phyloP scores from a whole-genome alignment of 2,113 vertebrate species.

The Hepsetus odoe region DNA sequence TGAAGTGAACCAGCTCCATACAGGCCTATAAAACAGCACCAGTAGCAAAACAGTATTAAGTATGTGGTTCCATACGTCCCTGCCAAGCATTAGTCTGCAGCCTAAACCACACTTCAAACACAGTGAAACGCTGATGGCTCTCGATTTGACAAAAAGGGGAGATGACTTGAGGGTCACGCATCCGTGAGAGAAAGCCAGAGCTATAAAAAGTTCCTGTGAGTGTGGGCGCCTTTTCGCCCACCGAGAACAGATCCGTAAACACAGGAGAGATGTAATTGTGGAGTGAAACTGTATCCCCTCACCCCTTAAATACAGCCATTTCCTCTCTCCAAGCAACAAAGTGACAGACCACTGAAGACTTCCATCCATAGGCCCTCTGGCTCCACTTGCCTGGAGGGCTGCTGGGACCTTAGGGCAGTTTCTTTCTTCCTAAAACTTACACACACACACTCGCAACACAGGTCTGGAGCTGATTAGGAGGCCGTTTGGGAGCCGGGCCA shows the following conservation, averaged over 20 bases:
- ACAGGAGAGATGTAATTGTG: conserved; percentile 72
- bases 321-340: conserved; percentile 70
- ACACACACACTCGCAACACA: conserved; percentile 61
- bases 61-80: background rate
- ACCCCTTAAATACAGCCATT: conserved; percentile 74
- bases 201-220: conserved; percentile 62
- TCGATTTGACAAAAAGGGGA: conserved; percentile 59
- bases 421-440: conserved; percentile 28
- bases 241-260: conserved; percentile 71
- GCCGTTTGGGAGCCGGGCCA: conserved; percentile 64
- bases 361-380: conserved; percentile 61
- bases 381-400: conserved; percentile 66
- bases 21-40: background rate
- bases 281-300: conserved; percentile 76
- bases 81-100: background rate
- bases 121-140: conserved; percentile 47
- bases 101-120: conserved; percentile 45
- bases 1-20: background rate
- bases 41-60: background rate
- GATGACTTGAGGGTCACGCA: conserved; percentile 55
- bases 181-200: conserved; percentile 44
- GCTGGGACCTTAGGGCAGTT: conserved; percentile 68
- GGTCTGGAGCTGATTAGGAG: conserved; percentile 81
- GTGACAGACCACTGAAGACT: conserved; percentile 77
- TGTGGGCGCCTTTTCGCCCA: conserved; percentile 61